Base-by-base conservation (phyloP, 2,888 invertebrate genomes). In the Seira sanloemensis region DNA sequence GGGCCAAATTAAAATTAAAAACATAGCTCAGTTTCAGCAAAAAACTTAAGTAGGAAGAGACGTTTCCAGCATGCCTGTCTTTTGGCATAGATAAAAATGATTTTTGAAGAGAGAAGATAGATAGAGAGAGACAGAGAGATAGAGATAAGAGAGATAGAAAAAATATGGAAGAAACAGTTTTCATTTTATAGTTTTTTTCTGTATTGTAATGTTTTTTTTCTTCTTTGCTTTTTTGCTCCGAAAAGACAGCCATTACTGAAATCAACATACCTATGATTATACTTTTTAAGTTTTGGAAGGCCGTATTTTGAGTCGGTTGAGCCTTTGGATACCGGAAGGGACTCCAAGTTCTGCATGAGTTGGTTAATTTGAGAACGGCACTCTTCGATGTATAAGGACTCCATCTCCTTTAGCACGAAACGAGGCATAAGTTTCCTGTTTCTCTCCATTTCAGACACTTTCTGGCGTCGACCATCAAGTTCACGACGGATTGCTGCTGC, bases 401-500 rank as follows among this genome's bases (percentile, higher is more conserved):
- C 99, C 99, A 99, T 99, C 93, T 99, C 99, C 94, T 99, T 99
- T 90, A 99, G 94, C 88, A 99, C 98, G 93, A 99, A 99, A 93
- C 97, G 98, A 90, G 99, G 99, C 97, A 98, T 97, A 91, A 98
- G 92, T 92, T 98, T 97, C 90, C 97, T 95, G 92, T 98, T 98
- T 96, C 97, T 92, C 92, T 98, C 97, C 97, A 99, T 98, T 93
- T 98, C 98, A 89, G 97, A 95, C 86, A 98, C 97, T 92, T 96
- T 96, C 91, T 98, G 98, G 94, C 99, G 96, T 91, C 99, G 94
- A 88, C 99, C 98, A 92, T 99, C 99, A 89, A 99, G 93, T 92
- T 99, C 99, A 92, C 99, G 94, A 92, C 99, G 94, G 90, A 99
- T 99, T 77, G 99, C 98, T 67, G 99, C 99, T 86, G 99, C 99